Evolutionary conservation across 2,888 invertebrate genomes (phyloP), one percentile per base, ranked within the genome.

Genomic region (Oithona nana): DNA sequence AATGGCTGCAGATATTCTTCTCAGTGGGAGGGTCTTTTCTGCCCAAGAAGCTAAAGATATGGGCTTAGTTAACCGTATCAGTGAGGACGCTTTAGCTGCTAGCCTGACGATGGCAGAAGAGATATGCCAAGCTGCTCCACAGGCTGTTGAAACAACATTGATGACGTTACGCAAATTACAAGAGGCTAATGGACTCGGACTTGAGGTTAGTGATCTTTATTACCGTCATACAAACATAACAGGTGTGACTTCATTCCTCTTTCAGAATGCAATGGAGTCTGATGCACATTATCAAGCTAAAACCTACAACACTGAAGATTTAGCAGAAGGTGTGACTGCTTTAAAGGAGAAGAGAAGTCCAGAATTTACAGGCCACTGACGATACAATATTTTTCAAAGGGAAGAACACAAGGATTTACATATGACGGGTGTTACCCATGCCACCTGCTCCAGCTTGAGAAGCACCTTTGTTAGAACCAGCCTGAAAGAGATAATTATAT

Each of bases 401-500:
- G n/a, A n/a, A n/a, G n/a, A n/a, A n/a, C n/a, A n/a, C n/a, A n/a
- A n/a, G n/a, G n/a, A n/a, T 8, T 49, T 85, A 93, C 90, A 93
- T 93, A 77, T 95, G 94, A 75, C 94, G 81, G 70, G 93, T 93
- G 77, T 92, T 93, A 68, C 95, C 95, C 70, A 95, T 90, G 75
- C 88, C 95, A 64, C 88, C 93, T 73, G 94, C 88, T 64, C 95
- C 97, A 67, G 89, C 87, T 75, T 94, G 94, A 72, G 79, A 93
- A 69, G 95, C 95, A 29, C 95, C 95, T 76, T 95, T 95, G 80
- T 97, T 97, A 70, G 89, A 88, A 64, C 97, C 97, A 75, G 92
- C 92, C 73, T 97, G 95, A 64, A 94, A 60, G 22, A 61, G 22
- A n/a, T 24, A 58, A 57, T 16, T 26, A 30, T 8, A 28, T 1